Base-by-base conservation (phyloP, 2,888 invertebrate genomes). In the Agrotis segetum region DNA sequence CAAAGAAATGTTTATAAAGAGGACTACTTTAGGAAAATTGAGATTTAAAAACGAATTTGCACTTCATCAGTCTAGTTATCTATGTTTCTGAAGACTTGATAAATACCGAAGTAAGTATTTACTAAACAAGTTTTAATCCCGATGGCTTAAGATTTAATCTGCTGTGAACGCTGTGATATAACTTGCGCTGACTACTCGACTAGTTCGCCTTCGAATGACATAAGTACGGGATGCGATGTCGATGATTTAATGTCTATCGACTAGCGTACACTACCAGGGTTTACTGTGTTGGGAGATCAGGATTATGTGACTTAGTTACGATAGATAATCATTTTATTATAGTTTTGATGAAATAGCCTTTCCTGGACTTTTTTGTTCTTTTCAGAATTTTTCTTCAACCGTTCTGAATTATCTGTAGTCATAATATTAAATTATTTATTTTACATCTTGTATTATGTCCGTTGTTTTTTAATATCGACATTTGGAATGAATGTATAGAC, bases 201-300 rank as follows among this genome's bases (percentile, higher is more conserved):
- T 62, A 60, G 67, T 71, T 74, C 49, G 52, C 81, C 81, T 80
- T 80, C 67, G 24, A 46, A 29, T 65, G 58, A 55, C 29, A 17
- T 64, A 50, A 59, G 50, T 67, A 4, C 50, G 29, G 44, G 56
- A 65, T 76, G 67, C 40, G 55, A 67, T 67, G 55, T 62, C 2
- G 29, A 60, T 63, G 49, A 64, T 60, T 61, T 47, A 58, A 65
- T 75, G 13, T 53, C 2, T 49, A n/a, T 49, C 47, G 49, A 19
- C 17, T 17, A 17, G 6, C 13, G 19, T 5, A 6, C 0, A 7
- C 13, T 65, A 3, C 9, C 17, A 16, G 14, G 5, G 5, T 19
- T 72, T 47, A 47, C 17, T 17, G 0, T 40, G 17, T 14, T 29
- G 19, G 17, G 5, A 13, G 16, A 50, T 21, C 16, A 50, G 1